Conservation (phyloP, 2,113 vertebrate species). For the Tonatia bakeri region DNA sequence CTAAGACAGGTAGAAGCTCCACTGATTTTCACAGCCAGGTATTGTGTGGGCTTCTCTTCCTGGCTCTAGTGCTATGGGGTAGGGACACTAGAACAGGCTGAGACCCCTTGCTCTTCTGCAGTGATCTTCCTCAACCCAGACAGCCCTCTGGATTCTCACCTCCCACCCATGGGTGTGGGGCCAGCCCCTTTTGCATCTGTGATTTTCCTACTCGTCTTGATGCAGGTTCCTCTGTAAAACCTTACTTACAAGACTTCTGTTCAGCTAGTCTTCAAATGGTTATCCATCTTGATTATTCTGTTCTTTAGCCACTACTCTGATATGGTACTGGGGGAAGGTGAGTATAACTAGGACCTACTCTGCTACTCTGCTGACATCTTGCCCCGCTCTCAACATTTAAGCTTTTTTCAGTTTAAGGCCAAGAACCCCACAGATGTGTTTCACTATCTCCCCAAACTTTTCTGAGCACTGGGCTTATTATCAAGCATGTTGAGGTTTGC, state of each 20-base stretch:
- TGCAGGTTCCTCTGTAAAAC: neutral
- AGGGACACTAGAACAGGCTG: neutral
- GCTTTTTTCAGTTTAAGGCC: neutral
- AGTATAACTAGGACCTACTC: neutral
- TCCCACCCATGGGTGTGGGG: neutral
- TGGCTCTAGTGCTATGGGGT: neutral
- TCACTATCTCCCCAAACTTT: neutral
- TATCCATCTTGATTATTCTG: neutral
- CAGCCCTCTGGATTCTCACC: neutral
- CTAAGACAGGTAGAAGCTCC: neutral
- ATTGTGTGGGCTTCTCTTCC: neutral
- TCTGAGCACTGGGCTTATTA: neutral
- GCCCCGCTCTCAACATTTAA: neutral
- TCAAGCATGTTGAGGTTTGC: neutral
- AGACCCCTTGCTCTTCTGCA: neutral
- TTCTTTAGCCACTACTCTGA: neutral
- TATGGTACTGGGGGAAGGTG: neutral
- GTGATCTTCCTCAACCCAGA: neutral
- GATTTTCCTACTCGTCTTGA: neutral
- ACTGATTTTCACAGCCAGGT: neutral
- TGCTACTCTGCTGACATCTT: neutral
- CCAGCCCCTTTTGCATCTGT: neutral
- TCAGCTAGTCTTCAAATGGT: neutral
- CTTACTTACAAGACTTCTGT: neutral
- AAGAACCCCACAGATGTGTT: neutral